A percentile compares a stretch with the other conserved stretches of the same genome.
Evolutionary conservation across 2,888 invertebrate genomes (phyloP).

Genomic region (Euphydryas editha): DNA sequence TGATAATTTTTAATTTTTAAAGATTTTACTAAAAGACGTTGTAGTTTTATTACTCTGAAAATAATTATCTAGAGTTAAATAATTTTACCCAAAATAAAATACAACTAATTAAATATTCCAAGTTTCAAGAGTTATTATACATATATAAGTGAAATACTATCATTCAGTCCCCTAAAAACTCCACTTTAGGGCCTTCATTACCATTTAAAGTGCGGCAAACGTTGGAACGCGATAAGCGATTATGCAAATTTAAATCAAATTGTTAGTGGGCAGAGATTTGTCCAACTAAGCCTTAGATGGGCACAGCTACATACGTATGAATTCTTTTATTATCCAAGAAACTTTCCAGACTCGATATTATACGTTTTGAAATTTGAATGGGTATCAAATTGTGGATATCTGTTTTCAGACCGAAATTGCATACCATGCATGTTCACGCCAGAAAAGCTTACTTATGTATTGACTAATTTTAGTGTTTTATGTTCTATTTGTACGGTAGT

Average conservation of each 20-base stretch:
- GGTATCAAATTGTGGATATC: not conserved
- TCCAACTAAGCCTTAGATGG: slow-evolving; percentile 50
- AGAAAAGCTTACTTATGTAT: too few species aligned
- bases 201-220: slow-evolving; percentile 71
- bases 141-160: slow-evolving; percentile 30
- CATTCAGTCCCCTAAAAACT: slow-evolving; percentile 41
- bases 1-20: too few species aligned
- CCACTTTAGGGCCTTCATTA: slow-evolving; percentile 59
- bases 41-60: too few species aligned
- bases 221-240: slow-evolving; percentile 67
- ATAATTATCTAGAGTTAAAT: too few species aligned
- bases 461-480: too few species aligned
- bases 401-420: too few species aligned
- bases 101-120: not conserved
- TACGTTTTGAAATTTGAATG: not conserved
- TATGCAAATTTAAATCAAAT: slow-evolving; percentile 72
- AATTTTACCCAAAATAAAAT: not conserved
- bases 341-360: not conserved
- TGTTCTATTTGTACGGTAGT: too few species aligned
- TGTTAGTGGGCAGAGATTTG: slow-evolving; percentile 66
- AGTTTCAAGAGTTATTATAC: not conserved
- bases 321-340: slow-evolving; percentile 24
- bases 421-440: too few species aligned
- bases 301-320: slow-evolving; percentile 17
- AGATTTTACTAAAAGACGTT: too few species aligned